phyloP scores from a whole-genome alignment of 1,140 invertebrate species.

The Drosophila melanica region DNA sequence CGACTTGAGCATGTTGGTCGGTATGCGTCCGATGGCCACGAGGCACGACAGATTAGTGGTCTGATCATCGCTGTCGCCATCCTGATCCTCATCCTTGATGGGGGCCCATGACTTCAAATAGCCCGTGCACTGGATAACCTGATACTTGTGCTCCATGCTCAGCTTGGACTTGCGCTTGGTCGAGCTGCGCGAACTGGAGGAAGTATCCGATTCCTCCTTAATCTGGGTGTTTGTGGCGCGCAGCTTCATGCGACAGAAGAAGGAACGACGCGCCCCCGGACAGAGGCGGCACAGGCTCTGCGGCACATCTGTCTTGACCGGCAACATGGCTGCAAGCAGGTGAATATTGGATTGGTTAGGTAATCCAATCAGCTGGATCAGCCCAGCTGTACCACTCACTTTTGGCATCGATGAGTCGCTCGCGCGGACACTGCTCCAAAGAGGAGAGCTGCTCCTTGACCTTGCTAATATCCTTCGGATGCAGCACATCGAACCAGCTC shows the following conservation, averaged over 20 bases:
- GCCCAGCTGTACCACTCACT: slow-evolving; percentile 87
- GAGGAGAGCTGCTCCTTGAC: slow-evolving; percentile 97
- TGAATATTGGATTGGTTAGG: neutral
- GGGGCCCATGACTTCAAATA: slow-evolving; percentile 96
- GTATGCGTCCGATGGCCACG: slow-evolving; percentile 91
- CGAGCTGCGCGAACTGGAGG: slow-evolving; percentile 87
- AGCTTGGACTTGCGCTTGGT: slow-evolving; percentile 88
- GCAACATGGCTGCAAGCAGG: slow-evolving; percentile 90
- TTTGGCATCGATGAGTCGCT: slow-evolving; percentile 96
- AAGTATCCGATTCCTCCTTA: slow-evolving; percentile 90
- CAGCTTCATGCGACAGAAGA: slow-evolving; percentile 97
- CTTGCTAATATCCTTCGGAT: slow-evolving; percentile 97
- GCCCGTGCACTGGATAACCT: slow-evolving; percentile 94
- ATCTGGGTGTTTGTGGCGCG: slow-evolving; percentile 86
- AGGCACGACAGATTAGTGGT: slow-evolving; percentile 93
- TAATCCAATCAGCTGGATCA: neutral
- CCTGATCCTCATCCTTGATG: slow-evolving; percentile 89
- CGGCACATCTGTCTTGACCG: slow-evolving; percentile 93
- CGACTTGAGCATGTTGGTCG: slow-evolving; percentile 85
- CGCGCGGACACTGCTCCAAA: slow-evolving; percentile 93
- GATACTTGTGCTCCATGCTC: slow-evolving; percentile 88
- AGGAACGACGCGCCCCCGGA: slow-evolving; percentile 94
- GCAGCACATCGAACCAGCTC: slow-evolving; percentile 97
- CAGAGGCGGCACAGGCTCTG: slow-evolving; percentile 90
- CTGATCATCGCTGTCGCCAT: slow-evolving; percentile 89